A percentile compares a stretch with the other conserved stretches of the same genome.
Conservation (phyloP, 2,113 vertebrate genomes). For the Bettongia penicillata region DNA sequence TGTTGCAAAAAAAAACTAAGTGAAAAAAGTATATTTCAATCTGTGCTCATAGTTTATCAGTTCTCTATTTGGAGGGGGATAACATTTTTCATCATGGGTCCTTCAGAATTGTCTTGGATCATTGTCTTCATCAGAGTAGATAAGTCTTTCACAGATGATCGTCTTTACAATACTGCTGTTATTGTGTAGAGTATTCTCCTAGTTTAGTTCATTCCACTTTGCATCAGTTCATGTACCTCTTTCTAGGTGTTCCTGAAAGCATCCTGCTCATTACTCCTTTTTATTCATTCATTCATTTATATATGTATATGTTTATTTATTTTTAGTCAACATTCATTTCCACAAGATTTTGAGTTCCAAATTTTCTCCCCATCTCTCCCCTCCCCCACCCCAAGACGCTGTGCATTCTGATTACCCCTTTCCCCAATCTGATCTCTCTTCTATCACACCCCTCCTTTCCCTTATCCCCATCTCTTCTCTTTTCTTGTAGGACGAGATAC, state of each 20-base stretch:
- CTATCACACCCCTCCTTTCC: no score
- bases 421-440: no score
- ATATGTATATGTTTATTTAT: no score
- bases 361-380: no score
- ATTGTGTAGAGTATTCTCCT: background rate
- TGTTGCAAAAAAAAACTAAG: background rate
- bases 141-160: background rate
- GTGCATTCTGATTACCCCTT: no score
- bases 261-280: background rate
- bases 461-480: no score
- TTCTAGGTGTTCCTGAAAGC: background rate
- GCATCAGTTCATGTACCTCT: background rate
- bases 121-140: no score
- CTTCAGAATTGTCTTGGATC: background rate
- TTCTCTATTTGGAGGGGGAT: background rate
- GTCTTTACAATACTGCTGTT: background rate
- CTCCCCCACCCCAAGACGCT: no score
- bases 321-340: no score
- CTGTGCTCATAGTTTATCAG: background rate
- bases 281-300: no score
- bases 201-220: background rate
- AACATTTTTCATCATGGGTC: background rate
- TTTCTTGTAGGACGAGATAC: no score
- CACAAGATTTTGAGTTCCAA: no score
- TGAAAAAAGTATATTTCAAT: background rate